phyloP scores from a whole-genome alignment of 2,797 vertebrate genomes.

The Telmatherina bonti region DNA sequence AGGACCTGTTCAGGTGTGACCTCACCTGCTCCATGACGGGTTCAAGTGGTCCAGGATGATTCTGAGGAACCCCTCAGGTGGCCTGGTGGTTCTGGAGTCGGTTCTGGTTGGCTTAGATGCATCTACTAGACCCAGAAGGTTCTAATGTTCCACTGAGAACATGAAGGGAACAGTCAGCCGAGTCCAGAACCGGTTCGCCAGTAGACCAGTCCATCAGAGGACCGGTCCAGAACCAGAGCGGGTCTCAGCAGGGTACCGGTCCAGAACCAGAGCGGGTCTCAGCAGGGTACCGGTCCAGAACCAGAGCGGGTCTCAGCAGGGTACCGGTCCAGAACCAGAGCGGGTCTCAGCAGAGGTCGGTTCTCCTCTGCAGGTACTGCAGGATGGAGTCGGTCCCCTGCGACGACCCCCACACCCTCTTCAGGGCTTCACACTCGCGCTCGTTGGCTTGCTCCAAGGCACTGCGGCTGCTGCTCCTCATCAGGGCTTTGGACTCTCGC shows the following conservation, averaged over 20 bases:
- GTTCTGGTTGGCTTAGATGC: no score
- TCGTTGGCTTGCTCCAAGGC: constrained; percentile 96
- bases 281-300: neutral
- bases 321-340: neutral
- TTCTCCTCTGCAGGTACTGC: constrained; percentile 91
- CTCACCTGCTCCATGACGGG: no score
- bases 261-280: neutral
- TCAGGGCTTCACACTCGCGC: constrained; percentile 94
- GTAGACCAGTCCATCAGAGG: no score
- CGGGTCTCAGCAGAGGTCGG: constrained; percentile 55
- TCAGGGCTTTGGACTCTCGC: constrained; percentile 94
- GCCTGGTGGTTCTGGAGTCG: no score
- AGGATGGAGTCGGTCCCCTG: constrained; percentile 97
- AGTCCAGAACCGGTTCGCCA: no score
- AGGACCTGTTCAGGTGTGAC: no score
- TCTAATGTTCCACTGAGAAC: neutral
- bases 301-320: neutral
- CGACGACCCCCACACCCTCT: constrained; percentile 95
- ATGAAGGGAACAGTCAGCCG: no score
- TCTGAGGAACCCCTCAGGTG: no score
- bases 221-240: neutral
- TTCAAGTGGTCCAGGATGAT: no score
- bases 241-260: neutral
- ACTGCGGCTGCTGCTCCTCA: constrained; percentile 90
- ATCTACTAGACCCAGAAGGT: neutral